Evolutionary conservation across 2,113 vertebrate genomes (phyloP), one percentile per base, ranked within the genome.

Genomic region (Mesocricetus auratus): DNA sequence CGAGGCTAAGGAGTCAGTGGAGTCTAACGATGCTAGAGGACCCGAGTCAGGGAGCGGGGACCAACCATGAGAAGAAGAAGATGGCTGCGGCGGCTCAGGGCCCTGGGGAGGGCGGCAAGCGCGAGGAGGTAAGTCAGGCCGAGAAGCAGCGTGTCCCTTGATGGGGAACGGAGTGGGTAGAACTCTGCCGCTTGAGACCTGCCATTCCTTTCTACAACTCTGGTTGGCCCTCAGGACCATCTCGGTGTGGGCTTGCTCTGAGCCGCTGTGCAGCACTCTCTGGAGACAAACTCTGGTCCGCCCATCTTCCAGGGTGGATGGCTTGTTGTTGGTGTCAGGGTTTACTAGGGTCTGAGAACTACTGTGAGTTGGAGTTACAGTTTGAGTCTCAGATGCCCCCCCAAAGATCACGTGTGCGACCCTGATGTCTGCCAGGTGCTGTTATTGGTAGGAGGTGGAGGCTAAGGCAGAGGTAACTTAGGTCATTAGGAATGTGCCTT

Each of bases 121-220:
- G 81, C 29, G 26, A 93, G 79, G 97, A 98, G 81, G 98, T 98
- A 97, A 98, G 98, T 3, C 17, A 0, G 13, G 47, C 87, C 36
- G 2, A 26, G 60, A 56, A 26, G 39, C 58, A 10, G 11, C 0
- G 6, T 11, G 24, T 11, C 36, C 21, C 22, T 53, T 5, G 47
- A n/a, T 4, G 36, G 24, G 13, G 68, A 29, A 16, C 12, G 17
- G 3, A 36, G 11, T 5, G 36, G 77, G 77, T 7, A 22, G 22
- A 31, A 68, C 39, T 5, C 39, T n/a, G 42, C 60, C 79, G 24
- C 10, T 36, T 60, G 24, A 50, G 78, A 33, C 10, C 45, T 9
- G 0, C 22, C 4, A 0, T 3, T 42, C 4, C 3, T 69, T 31
- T 2, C 29, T 73, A 60, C 21, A 5, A 53, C 36, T 81, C 26